A percentile compares a stretch with the other conserved stretches of the same genome.
Evolutionary conservation across 2,797 vertebrate species (phyloP).

Genomic region (Cryptoprocta ferox): DNA sequence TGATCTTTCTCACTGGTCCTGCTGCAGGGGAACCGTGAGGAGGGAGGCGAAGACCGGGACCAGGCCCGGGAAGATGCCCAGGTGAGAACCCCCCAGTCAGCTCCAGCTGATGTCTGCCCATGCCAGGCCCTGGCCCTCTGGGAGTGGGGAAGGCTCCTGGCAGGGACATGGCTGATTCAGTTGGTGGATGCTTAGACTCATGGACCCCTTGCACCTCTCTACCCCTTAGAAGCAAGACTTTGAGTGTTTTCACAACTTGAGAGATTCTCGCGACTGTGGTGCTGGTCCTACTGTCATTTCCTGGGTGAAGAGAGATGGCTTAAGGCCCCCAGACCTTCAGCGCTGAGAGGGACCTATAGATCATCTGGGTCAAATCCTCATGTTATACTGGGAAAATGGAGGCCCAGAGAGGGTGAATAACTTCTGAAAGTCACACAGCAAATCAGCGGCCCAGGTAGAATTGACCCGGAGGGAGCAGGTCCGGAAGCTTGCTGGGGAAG

Average conservation of each 20-base stretch:
- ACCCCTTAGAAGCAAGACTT: background rate
- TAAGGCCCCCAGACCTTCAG: background rate
- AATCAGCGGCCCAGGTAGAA: background rate
- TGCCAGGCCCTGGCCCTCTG: background rate
- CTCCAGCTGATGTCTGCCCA: background rate
- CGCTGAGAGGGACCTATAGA: background rate
- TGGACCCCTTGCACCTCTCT: background rate
- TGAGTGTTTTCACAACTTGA: background rate
- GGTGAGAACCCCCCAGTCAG: conserved; percentile 84
- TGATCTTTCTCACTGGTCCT: background rate
- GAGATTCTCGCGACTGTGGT: background rate
- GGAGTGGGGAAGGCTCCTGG: background rate
- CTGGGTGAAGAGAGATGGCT: background rate
- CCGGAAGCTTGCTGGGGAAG: background rate
- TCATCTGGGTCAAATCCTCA: background rate
- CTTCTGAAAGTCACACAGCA: background rate
- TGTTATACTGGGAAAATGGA: background rate
- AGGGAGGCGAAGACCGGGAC: conserved; percentile 90
- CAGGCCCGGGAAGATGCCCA: conserved; percentile 92
- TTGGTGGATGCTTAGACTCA: background rate
- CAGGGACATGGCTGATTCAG: background rate
- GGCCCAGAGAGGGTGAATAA: background rate
- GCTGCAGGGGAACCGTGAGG: conserved; percentile 93
- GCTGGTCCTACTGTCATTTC: background rate
- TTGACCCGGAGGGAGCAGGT: background rate